These are phyloP conservation scores for Salpingus planirostris DNA, from an alignment of 2,888 invertebrate genomes.

Conservation along the genomic window DNA sequence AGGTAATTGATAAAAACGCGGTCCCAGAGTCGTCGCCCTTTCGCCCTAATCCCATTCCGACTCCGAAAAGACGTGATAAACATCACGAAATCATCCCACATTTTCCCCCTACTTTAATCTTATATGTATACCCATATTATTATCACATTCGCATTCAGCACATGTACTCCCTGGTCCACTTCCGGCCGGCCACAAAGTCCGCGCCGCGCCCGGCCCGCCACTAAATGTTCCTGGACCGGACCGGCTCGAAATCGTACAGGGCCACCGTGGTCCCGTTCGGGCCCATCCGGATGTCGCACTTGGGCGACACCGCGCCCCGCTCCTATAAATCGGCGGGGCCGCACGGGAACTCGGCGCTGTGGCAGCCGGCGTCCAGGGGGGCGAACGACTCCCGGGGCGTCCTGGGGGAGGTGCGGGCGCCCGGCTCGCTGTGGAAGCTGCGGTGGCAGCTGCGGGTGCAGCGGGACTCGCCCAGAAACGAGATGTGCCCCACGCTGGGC, in stretches of 20 bases:
- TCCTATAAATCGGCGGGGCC: constrained; percentile 18
- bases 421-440: constrained; percentile 32
- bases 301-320: constrained; percentile 19
- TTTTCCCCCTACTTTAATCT: too few species aligned
- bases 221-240: constrained; percentile 21
- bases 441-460: constrained; percentile 17
- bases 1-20: too few species aligned
- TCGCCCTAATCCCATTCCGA: too few species aligned
- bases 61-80: too few species aligned
- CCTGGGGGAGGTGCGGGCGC: constrained; percentile 16
- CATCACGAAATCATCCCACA: too few species aligned
- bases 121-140: too few species aligned
- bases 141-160: too few species aligned
- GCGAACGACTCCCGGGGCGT: constrained; percentile 14
- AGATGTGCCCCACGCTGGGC: constrained; percentile 23
- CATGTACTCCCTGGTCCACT: constrained; percentile 16
- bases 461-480: constrained; percentile 21
- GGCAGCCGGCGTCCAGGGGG: constrained; percentile 7
- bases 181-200: constrained; percentile 4
- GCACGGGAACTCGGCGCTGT: constrained; percentile 12
- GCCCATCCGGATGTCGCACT: constrained; percentile 21
- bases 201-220: too few species aligned
- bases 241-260: constrained; percentile 15
- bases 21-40: too few species aligned
- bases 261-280: constrained; percentile 20